Conservation (phyloP, 2,888 invertebrate species). For the Mesopsocus fuscifrons region DNA sequence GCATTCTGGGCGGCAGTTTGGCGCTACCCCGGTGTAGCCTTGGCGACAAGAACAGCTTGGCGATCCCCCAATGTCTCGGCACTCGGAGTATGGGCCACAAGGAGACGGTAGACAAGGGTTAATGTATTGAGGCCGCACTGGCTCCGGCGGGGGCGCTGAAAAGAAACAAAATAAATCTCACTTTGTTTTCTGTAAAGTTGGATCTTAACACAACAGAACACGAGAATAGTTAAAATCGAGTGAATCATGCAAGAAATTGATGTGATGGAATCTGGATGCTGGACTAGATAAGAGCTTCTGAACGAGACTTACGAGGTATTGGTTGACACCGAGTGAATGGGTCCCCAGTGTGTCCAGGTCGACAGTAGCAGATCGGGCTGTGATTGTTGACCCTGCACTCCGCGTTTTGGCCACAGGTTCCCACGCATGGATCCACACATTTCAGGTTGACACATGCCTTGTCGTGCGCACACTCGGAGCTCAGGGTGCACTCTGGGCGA, state of each 20-base stretch:
- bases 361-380: constrained; percentile 49
- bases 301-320: constrained; percentile 30
- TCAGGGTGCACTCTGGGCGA: constrained; percentile 45
- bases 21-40: constrained; percentile 47
- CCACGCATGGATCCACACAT: constrained; percentile 50
- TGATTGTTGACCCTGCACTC: constrained; percentile 52
- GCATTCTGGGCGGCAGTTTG: constrained; percentile 58
- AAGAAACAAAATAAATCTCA: too few species aligned
- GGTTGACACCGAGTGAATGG: constrained; percentile 27
- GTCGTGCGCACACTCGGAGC: constrained; percentile 39
- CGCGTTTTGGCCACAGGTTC: constrained; percentile 48
- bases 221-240: too few species aligned
- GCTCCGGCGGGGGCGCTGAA: constrained; percentile 22
- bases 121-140: constrained; percentile 22
- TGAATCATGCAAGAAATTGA: too few species aligned
- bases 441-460: constrained; percentile 47
- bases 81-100: constrained; percentile 50
- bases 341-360: constrained; percentile 32
- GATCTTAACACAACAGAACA: too few species aligned
- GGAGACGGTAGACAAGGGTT: constrained; percentile 55
- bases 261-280: too few species aligned
- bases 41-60: constrained; percentile 43
- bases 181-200: too few species aligned
- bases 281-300: too few species aligned
- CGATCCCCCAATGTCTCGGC: constrained; percentile 38